phyloP scores from a whole-genome alignment of 2,888 invertebrate genomes.

The Diaperis boleti region DNA sequence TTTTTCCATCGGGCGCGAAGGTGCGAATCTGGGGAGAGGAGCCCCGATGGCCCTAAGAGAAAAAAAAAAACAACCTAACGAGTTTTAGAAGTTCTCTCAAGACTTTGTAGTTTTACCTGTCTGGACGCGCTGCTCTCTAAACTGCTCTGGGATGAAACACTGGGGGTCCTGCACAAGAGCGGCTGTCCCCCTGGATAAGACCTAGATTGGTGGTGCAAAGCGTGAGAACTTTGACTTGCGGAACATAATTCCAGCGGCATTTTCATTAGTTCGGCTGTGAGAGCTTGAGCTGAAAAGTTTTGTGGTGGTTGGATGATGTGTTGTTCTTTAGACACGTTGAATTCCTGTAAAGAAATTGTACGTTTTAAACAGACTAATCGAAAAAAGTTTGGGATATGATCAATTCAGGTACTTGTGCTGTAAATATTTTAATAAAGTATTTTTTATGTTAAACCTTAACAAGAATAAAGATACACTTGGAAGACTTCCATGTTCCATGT shows the following conservation, averaged over 20 bases:
- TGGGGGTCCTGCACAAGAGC: slow-evolving; percentile 81
- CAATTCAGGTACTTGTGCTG: too few species aligned
- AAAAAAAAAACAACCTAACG: not conserved
- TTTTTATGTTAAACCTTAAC: too few species aligned
- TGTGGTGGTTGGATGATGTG: slow-evolving; percentile 73
- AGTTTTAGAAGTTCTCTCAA: slow-evolving; percentile 5
- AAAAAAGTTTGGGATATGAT: not conserved
- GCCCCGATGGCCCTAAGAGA: slow-evolving; percentile 77
- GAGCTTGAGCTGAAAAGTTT: slow-evolving; percentile 64
- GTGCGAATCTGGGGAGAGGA: slow-evolving; percentile 88
- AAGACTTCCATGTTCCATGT: too few species aligned
- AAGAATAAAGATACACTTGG: too few species aligned
- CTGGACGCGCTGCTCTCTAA: slow-evolving; percentile 77
- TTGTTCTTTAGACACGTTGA: slow-evolving; percentile 75
- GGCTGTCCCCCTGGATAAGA: slow-evolving; percentile 72
- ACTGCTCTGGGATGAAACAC: slow-evolving; percentile 86
- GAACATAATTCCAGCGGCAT: slow-evolving; percentile 71
- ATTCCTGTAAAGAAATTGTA: slow-evolving; percentile 69
- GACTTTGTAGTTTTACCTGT: slow-evolving; percentile 51
- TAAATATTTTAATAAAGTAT: too few species aligned
- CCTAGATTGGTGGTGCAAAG: slow-evolving; percentile 77
- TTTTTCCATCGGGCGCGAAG: slow-evolving; percentile 84
- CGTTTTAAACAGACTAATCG: not conserved
- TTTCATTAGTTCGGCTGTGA: slow-evolving; percentile 64
- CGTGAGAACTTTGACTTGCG: slow-evolving; percentile 64